Evolutionary conservation across 2,888 invertebrate species (phyloP), one percentile per base, ranked within the genome.

Genomic region (Volucella zonaria): DNA sequence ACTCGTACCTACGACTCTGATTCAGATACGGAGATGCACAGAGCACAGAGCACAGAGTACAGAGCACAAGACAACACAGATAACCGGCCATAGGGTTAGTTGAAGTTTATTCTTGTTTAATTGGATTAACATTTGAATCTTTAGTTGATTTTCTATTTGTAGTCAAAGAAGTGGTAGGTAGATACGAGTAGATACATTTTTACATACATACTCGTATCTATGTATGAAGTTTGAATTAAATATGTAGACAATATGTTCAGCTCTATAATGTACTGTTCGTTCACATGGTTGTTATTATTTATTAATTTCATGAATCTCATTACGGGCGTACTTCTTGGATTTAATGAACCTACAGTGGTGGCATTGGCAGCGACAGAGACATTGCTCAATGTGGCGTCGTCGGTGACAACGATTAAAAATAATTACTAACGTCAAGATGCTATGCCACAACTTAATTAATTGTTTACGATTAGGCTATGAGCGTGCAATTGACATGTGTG

Each of bases 61-160:
- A 11, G n/a, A 15, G 23, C 18, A 31, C 4, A n/a, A 14, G 42
- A 11, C 58, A 6, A 58, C 18, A 40, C 40, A 58, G 9, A 11
- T 6, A 23, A 8, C 9, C 14, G 8, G 56, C 58, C 52, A 23
- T 49, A 43, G 58, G 56, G 8, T 14, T 47, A 31, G 12, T 49
- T 15, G 23, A 1, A 54, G 1, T 43, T 43, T 14, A 31, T 31
- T 71, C 43, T 76, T 66, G 49, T 75, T 75, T 83, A 83, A 83
- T 83, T 83, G 83, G 83, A 83, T 79, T 79, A 83, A 74, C 79
- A 83, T 83, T 83, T 66, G 47, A 64, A 62, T 76, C 81, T 70
- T 81, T 76, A 76, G 68, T 61, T 51, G 62, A 56, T 81, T 49
- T 82, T 52, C 31, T 31, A 31, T 31, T 31, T 45, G 12, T 45